Evolutionary conservation across 2,888 invertebrate genomes (phyloP), one percentile per base, ranked within the genome.

Genomic region (Alcis repandata): DNA sequence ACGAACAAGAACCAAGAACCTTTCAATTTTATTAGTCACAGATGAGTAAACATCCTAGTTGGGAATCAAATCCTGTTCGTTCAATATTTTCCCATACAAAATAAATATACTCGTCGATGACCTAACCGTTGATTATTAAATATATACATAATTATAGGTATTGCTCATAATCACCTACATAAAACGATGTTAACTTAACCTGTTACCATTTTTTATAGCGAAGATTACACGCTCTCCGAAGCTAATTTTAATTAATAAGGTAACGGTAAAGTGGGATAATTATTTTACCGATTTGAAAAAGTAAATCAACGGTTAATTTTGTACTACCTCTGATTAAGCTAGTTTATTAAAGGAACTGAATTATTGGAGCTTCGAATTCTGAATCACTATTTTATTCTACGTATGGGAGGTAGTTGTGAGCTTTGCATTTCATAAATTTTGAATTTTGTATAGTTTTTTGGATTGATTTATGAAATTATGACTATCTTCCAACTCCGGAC

Each of bases 1-100:
- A 59, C 59, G 46, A 53, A 59, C 63, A 38, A 51, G 20, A 43
- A 45, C 63, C 63, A 38, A 51, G 20, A 43, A 45, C 63, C 46
- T 72, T 77, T 69, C 61, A 68, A 70, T 54, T 73, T 41, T 74
- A 78, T 82, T 83, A 84, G 77, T 83, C 83, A 85, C 74, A 69
- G 77, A 83, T 87, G 84, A 87, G 79, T 80, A 79, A 75, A 76
- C 82, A 77, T 83, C 83, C 84, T 85, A 83, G 79, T 71, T 56
- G 56, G 65, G 69, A 45, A 64, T 74, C 67, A 63, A 80, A 84
- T 84, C 86, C 83, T 83, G 82, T 82, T 83, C 73, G 71, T 56
- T 71, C 68, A 72, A 73, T 60, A 57, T 66, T 77, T 84, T 82
- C 82, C 85, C 85, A 86, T 82, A 77, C 77, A 76, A 76, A 73